Percentiles rank a stretch among this genome's conserved stretches.
Evolutionary conservation across 2,113 vertebrate species (phyloP).

Genomic region (Odocoileus virginianus): DNA sequence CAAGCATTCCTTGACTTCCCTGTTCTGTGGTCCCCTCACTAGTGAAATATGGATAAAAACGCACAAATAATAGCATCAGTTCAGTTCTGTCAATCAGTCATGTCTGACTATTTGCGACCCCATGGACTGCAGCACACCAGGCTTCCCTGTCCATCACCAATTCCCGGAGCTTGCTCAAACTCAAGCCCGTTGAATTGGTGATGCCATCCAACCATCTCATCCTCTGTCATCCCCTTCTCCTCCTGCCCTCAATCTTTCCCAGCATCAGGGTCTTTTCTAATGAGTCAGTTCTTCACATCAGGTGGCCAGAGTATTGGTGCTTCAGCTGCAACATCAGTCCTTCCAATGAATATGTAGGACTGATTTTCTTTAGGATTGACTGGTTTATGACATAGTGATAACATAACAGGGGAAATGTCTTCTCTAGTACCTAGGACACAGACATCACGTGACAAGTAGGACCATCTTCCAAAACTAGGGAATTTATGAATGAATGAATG

Average conservation of each 20-base stretch:
- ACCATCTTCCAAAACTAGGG: background rate
- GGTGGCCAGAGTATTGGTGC: background rate
- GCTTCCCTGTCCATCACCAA: background rate
- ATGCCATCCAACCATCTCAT: background rate
- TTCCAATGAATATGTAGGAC: background rate
- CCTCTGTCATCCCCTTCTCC: background rate
- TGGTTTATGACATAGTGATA: background rate
- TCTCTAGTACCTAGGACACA: rapidly evolving
- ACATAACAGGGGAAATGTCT: background rate
- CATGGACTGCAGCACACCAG: background rate
- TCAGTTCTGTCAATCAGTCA: background rate
- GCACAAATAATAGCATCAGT: background rate
- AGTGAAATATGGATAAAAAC: background rate
- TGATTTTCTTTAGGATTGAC: background rate
- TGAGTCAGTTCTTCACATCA: background rate
- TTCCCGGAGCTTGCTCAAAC: background rate
- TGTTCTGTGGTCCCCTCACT: background rate
- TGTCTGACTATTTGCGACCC: background rate
- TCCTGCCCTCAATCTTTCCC: background rate
- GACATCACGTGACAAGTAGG: background rate
- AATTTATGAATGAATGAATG: background rate
- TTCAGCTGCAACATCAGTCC: background rate
- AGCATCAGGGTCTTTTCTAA: background rate
- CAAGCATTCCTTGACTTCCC: background rate
- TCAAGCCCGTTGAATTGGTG: background rate